Base-by-base conservation (phyloP, 2,888 invertebrate species). In the Cataglyphis cursor region DNA sequence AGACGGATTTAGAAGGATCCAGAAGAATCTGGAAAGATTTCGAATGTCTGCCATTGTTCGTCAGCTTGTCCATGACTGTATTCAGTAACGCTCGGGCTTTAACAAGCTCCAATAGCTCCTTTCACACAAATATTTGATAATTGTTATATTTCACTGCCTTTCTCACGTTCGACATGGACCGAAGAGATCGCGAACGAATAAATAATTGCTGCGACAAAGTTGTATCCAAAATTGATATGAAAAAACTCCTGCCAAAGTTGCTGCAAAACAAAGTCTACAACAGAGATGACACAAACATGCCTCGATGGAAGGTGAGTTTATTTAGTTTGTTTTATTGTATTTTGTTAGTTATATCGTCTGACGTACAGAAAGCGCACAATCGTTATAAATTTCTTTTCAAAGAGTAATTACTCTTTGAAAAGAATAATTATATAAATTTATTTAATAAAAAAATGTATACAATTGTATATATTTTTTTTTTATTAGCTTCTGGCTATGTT, bases 251-350 rank as follows among this genome's bases (percentile, higher is more conserved):
- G 91, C 94, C 94, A 15, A 91, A 90, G 83, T 86, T 94, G 31
- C n/a, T 94, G 3, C 88, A 92, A n/a, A 89, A 93, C 62, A 75
- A 89, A 59, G 87, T 94, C 65, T 94, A 90, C 80, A 91, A 94
- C 81, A 78, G 81, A 24, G 93, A 94, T 73, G 94, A 94, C 51
- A 91, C 92, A 8, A 94, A 94, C 66, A 87, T 94, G 38, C 85
- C 90, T 2, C 81, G 51, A 0, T 94, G 94, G 94, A 88, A 83
- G 89, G 94, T 94, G 87, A 89, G 85, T 59, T 54, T 44, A 48
- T 21, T 4, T n/a, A n/a, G 28, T 28, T 28, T 44, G 6, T 35
- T 15, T 2, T 64, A 38, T 73, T 41, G 9, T 8, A 10, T 9
- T 28, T 15, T 28, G 9, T 61, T 31, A n/a, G 0, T 3, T 38